Percentiles rank a stretch among this genome's conserved stretches.
Conservation (phyloP, 2,888 invertebrate species). For the Trissonchulus sp. region DNA sequence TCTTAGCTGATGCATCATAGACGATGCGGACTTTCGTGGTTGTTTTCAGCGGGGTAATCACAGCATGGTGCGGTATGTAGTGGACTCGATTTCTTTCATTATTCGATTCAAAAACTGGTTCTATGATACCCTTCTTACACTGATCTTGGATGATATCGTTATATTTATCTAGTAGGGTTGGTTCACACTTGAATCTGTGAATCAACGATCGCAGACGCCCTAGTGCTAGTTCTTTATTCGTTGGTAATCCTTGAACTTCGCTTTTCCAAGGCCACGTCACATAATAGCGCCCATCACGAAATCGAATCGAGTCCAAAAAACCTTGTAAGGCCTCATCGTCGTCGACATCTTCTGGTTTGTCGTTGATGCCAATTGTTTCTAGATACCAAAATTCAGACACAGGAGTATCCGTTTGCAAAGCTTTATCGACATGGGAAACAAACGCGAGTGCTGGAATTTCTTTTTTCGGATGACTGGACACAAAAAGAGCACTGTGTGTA, state of each 20-base stretch:
- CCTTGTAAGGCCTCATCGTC: not conserved
- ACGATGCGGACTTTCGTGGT: slow-evolving; percentile 20
- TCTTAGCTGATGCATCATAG: slow-evolving; percentile 13
- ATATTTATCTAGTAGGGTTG: not conserved
- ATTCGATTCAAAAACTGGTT: not conserved
- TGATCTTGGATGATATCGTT: slow-evolving; percentile 25
- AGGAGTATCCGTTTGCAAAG: too few relatives aligned
- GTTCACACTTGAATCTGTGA: not conserved
- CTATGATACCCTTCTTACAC: slow-evolving; percentile 28
- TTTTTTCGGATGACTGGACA: too few relatives aligned
- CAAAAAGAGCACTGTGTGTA: too few relatives aligned
- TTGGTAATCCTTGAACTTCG: slow-evolving; percentile 6
- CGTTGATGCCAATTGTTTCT: not conserved
- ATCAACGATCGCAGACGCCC: slow-evolving; percentile 17
- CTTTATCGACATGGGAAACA: too few relatives aligned
- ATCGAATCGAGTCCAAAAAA: not conserved
- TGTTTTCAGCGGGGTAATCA: not conserved
- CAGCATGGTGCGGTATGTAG: slow-evolving; percentile 19
- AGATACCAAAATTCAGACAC: not conserved
- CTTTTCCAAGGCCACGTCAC: not conserved
- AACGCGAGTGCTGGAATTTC: too few relatives aligned
- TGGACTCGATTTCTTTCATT: slow-evolving; percentile 15
- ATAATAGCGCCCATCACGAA: not conserved
- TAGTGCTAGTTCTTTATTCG: slow-evolving; percentile 4
- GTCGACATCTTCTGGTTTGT: not conserved